Conservation (phyloP, 1,140 invertebrate species). For the Linepithema humile region DNA sequence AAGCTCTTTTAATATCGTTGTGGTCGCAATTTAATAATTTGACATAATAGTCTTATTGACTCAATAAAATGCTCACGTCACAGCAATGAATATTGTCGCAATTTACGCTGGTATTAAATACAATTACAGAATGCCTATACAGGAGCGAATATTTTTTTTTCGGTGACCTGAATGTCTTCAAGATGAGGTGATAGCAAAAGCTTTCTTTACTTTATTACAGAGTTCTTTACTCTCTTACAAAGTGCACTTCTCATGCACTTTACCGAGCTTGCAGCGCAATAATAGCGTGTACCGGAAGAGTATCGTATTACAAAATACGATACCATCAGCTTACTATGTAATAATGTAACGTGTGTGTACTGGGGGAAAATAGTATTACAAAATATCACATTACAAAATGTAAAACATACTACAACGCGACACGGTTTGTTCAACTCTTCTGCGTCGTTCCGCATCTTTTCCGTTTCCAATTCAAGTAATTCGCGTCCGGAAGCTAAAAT, state of each 20-base stretch:
- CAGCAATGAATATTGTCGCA: background rate
- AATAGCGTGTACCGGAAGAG: background rate
- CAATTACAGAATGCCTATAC: background rate
- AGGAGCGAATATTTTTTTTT: background rate
- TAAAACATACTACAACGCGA: background rate
- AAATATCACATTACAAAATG: conserved; percentile 7
- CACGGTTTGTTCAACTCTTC: background rate
- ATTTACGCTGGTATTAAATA: background rate
- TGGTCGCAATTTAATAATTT: background rate
- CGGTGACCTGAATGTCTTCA: background rate
- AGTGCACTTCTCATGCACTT: conserved; percentile 9
- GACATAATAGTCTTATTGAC: background rate
- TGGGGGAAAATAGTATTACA: background rate
- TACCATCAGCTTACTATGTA: conserved; percentile 18
- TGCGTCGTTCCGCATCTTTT: no score
- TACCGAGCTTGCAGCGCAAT: conserved; percentile 12
- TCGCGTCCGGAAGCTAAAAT: background rate
- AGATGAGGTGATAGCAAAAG: background rate
- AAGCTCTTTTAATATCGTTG: no score
- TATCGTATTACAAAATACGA: conserved; percentile 4
- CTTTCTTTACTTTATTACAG: background rate
- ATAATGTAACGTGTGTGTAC: conserved; percentile 25
- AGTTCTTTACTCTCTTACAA: no score
- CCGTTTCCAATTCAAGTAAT: background rate
- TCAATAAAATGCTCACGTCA: background rate